These are phyloP conservation scores for Drosophila setosimentum DNA, from an alignment of 2,888 invertebrate genomes.

Conservation along the genomic window DNA sequence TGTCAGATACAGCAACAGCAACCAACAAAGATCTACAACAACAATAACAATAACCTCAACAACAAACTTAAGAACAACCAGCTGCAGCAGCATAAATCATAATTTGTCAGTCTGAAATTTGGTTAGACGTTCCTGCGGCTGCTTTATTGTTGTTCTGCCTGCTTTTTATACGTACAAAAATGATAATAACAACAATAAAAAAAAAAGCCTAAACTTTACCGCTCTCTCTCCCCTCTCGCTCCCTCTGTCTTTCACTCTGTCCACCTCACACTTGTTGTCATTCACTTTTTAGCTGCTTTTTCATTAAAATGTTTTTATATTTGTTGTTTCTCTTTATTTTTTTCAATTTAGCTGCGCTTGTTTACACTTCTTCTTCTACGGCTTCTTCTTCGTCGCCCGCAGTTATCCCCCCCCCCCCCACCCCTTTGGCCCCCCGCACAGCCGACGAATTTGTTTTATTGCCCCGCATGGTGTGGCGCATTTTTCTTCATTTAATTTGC, in stretches of 20 bases:
- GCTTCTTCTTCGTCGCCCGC: not conserved
- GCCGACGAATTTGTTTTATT: slow-evolving; percentile 48
- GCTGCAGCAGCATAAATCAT: slow-evolving; percentile 71
- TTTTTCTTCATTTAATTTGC: slow-evolving; percentile 70
- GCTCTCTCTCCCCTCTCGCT: not conserved
- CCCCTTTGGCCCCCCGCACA: not conserved
- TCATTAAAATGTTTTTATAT: slow-evolving; percentile 54
- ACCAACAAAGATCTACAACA: slow-evolving; percentile 23
- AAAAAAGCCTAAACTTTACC: slow-evolving; percentile 34
- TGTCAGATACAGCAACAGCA: slow-evolving; percentile 33
- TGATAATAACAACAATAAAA: slow-evolving; percentile 19
- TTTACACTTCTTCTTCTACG: slow-evolving; percentile 18
- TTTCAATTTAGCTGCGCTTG: slow-evolving; percentile 64
- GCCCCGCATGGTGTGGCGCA: slow-evolving; percentile 52
- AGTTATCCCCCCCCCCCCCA: not conserved
- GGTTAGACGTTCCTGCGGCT: slow-evolving; percentile 52
- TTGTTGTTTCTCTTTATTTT: slow-evolving; percentile 19
- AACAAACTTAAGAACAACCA: slow-evolving; percentile 32
- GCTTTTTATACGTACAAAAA: slow-evolving; percentile 19
- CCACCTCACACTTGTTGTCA: slow-evolving; percentile 12
- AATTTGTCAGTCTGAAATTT: slow-evolving; percentile 75
- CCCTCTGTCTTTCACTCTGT: not conserved
- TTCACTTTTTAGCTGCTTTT: slow-evolving; percentile 44
- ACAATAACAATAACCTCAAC: slow-evolving; percentile 12
- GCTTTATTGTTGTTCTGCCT: slow-evolving; percentile 26